Conservation (phyloP, 1,140 invertebrate genomes). For the Oedothorax gibbosus region DNA sequence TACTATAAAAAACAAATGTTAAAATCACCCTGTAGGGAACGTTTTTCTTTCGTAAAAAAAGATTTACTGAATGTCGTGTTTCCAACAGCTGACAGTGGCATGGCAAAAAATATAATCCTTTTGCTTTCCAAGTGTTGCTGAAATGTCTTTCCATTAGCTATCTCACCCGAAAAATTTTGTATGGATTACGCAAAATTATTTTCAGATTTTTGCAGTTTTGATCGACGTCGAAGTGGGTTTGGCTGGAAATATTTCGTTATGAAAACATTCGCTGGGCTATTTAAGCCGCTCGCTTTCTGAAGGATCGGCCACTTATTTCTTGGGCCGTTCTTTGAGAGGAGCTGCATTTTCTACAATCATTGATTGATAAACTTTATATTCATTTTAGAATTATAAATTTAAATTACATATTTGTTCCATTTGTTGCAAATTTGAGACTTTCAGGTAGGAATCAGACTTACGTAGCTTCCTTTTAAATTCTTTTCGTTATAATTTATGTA, state of each 20-base stretch:
- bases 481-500: too few species aligned
- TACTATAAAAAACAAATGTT: conserved; percentile 11
- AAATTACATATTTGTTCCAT: too few species aligned
- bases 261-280: conserved; percentile 23
- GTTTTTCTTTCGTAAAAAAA: not conserved
- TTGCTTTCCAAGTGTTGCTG: conserved; percentile 10
- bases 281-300: conserved; percentile 5
- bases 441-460: too few species aligned
- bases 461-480: too few species aligned
- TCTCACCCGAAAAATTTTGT: conserved; percentile 1
- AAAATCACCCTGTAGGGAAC: not conserved
- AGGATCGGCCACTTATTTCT: not conserved
- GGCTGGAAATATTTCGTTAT: not conserved
- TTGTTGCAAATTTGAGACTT: too few species aligned
- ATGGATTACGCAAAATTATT: conserved; percentile 46
- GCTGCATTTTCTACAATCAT: too few species aligned
- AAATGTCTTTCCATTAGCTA: conserved; percentile 34
- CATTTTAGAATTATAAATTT: too few species aligned
- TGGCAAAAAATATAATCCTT: conserved; percentile 30
- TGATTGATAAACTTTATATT: too few species aligned
- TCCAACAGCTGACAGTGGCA: conserved; percentile 11
- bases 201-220: conserved; percentile 13
- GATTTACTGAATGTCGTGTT: conserved; percentile 18
- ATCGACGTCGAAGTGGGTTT: not conserved
- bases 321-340: too few species aligned